Percentiles rank a stretch among this genome's conserved stretches.
phyloP scores from a whole-genome alignment of 2,888 invertebrate genomes.

The Morinoia aosen region DNA sequence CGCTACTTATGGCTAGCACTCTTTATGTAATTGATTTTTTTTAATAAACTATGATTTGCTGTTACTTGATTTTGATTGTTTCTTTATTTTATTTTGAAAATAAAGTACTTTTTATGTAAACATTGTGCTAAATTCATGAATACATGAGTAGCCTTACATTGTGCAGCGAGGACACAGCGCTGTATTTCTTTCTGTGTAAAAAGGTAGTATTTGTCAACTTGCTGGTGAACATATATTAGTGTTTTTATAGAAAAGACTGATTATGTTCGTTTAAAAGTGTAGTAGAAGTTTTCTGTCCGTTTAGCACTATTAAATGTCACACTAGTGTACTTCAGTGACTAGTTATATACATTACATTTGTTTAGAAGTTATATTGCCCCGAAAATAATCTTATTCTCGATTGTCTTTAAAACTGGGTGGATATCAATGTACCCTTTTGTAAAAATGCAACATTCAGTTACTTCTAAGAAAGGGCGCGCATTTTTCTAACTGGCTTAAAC shows the following conservation, averaged over 20 bases:
- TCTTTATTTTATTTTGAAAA: no score
- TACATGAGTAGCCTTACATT: no score
- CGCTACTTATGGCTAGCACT: neutral
- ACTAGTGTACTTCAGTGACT: neutral
- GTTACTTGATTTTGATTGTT: no score
- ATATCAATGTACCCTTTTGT: neutral
- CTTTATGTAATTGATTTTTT: no score
- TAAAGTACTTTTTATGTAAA: no score
- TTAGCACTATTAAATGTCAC: neutral
- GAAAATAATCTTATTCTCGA: neutral
- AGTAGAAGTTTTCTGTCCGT: neutral
- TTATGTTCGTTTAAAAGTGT: neutral
- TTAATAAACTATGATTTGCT: no score
- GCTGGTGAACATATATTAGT: no score
- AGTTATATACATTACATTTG: neutral
- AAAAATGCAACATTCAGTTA: neutral
- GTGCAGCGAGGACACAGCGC: no score
- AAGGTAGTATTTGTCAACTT: no score
- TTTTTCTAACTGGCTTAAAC: no score
- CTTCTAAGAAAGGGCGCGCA: neutral
- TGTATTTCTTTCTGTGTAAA: no score
- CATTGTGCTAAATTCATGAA: no score
- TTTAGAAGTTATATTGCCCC: neutral
- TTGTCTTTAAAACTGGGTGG: neutral
- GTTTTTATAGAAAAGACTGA: neutral